Conservation (phyloP, 2,113 vertebrate genomes). For the Osmerus eperlanus region DNA sequence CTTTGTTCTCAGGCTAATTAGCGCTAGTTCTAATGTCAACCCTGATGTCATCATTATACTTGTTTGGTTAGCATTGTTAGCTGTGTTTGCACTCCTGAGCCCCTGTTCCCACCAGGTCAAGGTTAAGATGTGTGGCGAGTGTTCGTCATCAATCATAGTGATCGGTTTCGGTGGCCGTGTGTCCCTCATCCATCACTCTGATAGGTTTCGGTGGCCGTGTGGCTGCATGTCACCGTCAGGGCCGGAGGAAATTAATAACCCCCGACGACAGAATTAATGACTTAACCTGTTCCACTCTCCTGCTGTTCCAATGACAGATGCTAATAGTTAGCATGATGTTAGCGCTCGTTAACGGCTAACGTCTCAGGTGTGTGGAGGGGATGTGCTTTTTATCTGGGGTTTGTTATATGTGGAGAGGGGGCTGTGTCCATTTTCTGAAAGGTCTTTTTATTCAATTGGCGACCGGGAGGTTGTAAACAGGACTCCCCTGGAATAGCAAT, state of each 20-base stretch:
- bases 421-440: constrained; percentile 10
- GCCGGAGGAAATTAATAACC: constrained; percentile 67
- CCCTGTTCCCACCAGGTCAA: constrained; percentile 49
- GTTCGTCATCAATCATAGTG: constrained; percentile 68
- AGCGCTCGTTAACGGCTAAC: constrained; percentile 30
- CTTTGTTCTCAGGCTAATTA: constrained; percentile 59
- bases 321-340: constrained; percentile 60
- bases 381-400: background rate
- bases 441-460: background rate
- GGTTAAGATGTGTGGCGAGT: constrained; percentile 65
- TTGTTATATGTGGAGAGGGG: background rate
- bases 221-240: constrained; percentile 46
- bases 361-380: constrained; percentile 43
- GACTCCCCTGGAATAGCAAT: constrained; percentile 26
- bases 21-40: constrained; percentile 30
- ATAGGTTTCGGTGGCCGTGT: constrained; percentile 61
- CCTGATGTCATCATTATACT: constrained; percentile 36
- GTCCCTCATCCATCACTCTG: constrained; percentile 73
- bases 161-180: constrained; percentile 68
- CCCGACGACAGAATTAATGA: constrained; percentile 59
- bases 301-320: constrained; percentile 65
- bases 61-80: constrained; percentile 43
- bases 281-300: constrained; percentile 67
- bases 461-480: constrained; percentile 21
- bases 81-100: background rate